Evolutionary conservation across 2,113 vertebrate genomes (phyloP).

Genomic region (Malaclemys terrapin): DNA sequence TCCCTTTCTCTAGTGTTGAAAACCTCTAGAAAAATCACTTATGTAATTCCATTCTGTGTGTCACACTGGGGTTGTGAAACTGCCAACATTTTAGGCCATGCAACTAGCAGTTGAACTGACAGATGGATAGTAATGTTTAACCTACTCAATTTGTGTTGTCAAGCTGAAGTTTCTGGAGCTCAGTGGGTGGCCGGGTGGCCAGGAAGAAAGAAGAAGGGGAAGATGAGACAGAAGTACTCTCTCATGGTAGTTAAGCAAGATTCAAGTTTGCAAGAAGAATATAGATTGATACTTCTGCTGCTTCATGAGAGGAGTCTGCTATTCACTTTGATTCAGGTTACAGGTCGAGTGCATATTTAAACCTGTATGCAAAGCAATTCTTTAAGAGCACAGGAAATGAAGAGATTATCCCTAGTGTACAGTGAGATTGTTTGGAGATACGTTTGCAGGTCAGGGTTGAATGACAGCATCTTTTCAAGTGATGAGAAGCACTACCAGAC

Average conservation of each 20-base stretch:
- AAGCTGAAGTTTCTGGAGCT: conserved; percentile 53
- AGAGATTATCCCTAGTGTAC: not conserved
- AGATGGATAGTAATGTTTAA: conserved; percentile 11
- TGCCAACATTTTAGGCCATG: not conserved
- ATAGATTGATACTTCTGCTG: conserved; percentile 28
- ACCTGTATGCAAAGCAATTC: not conserved
- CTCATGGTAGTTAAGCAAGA: conserved; percentile 15
- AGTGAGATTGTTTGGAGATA: not conserved
- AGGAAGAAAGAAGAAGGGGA: not conserved
- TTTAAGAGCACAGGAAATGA: not conserved
- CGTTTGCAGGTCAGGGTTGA: not conserved
- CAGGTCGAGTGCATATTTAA: not conserved
- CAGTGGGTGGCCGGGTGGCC: conserved; percentile 20
- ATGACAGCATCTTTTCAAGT: not conserved
- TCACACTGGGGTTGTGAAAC: not conserved
- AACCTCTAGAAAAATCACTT: conserved; percentile 28
- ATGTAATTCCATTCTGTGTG: not conserved
- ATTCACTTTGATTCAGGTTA: conserved; percentile 31
- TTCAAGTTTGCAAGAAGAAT: conserved; percentile 9
- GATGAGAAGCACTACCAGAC: not conserved
- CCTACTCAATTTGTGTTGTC: conserved; percentile 49
- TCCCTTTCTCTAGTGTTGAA: not conserved
- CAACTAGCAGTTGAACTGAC: conserved; percentile 12
- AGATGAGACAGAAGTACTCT: conserved; percentile 7
- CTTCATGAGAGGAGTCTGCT: conserved; percentile 24